Conservation (phyloP, 2,797 vertebrate genomes). For the Merluccius polli region DNA sequence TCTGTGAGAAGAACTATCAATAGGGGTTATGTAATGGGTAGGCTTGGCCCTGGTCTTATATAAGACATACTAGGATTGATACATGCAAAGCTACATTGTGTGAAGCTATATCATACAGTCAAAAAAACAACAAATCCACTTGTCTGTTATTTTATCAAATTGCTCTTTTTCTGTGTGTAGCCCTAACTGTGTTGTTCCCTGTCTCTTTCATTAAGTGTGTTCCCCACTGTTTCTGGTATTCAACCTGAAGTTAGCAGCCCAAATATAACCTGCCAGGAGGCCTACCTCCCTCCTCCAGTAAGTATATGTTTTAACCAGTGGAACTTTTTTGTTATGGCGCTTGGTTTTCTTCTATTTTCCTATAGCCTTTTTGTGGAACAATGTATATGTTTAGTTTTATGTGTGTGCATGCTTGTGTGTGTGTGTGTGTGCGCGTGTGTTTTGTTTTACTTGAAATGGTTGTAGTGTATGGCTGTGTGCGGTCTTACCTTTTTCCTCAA, state of each 20-base stretch:
- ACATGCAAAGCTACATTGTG: background rate
- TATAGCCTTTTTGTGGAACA: slow-evolving; percentile 6
- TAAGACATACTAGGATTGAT: background rate
- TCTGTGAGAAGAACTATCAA: background rate
- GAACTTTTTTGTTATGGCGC: slow-evolving; percentile 15
- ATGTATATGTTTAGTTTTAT: slow-evolving; percentile 18
- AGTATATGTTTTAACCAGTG: slow-evolving; percentile 1
- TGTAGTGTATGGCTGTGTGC: slow-evolving; percentile 13
- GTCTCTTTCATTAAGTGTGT: slow-evolving; percentile 36
- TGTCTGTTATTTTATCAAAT: background rate
- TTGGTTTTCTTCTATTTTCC: slow-evolving; percentile 9
- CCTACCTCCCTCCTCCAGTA: slow-evolving; percentile 18
- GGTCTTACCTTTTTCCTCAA: slow-evolving; percentile 9
- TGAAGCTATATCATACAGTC: background rate
- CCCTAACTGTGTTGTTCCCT: slow-evolving; percentile 7
- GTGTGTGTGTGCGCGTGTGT: slow-evolving; percentile 7
- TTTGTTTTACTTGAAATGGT: slow-evolving; percentile 8
- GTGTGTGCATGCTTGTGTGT: slow-evolving; percentile 29
- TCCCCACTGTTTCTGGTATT: slow-evolving; percentile 47
- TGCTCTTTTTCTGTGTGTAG: background rate
- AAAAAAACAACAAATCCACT: background rate
- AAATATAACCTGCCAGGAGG: slow-evolving; percentile 44
- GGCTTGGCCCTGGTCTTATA: background rate
- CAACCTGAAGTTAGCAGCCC: slow-evolving; percentile 47
- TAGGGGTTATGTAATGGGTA: background rate